Conservation (phyloP, 2,888 invertebrate species). For the Agrotis exclamationis region DNA sequence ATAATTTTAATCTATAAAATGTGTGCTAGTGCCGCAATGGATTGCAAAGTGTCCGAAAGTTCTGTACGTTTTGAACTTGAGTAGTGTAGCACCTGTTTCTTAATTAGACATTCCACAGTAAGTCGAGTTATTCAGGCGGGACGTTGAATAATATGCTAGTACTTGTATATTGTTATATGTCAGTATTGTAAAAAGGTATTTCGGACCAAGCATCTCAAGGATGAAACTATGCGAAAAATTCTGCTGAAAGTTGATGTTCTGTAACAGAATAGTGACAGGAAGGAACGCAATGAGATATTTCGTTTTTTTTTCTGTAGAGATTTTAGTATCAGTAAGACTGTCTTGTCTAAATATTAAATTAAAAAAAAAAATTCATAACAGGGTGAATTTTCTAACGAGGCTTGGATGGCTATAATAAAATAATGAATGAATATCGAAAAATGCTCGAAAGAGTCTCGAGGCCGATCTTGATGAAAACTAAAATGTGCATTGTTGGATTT, state of each 20-base stretch:
- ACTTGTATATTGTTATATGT: constrained; percentile 37
- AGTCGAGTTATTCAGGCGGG: constrained; percentile 53
- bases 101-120: constrained; percentile 62
- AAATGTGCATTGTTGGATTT: too few relatives aligned
- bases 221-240: constrained; percentile 23
- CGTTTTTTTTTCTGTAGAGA: too few relatives aligned
- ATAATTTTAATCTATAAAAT: constrained; percentile 47
- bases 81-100: constrained; percentile 60
- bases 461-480: too few relatives aligned
- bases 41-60: constrained; percentile 57
- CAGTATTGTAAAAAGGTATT: constrained; percentile 42
- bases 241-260: not conserved
- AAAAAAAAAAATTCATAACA: too few relatives aligned
- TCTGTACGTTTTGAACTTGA: constrained; percentile 56
- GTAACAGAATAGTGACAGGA: not conserved
- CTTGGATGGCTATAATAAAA: too few relatives aligned
- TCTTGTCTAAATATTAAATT: too few relatives aligned
- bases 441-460: too few relatives aligned
- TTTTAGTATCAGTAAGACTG: too few relatives aligned
- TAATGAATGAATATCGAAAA: too few relatives aligned
- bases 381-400: too few relatives aligned
- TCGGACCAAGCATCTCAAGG: constrained; percentile 15
- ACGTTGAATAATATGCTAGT: constrained; percentile 55
- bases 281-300: too few relatives aligned
- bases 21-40: constrained; percentile 46